Evolutionary conservation across 2,888 invertebrate species (phyloP), one percentile per base, ranked within the genome.

Genomic region (Parelbella ahira): DNA sequence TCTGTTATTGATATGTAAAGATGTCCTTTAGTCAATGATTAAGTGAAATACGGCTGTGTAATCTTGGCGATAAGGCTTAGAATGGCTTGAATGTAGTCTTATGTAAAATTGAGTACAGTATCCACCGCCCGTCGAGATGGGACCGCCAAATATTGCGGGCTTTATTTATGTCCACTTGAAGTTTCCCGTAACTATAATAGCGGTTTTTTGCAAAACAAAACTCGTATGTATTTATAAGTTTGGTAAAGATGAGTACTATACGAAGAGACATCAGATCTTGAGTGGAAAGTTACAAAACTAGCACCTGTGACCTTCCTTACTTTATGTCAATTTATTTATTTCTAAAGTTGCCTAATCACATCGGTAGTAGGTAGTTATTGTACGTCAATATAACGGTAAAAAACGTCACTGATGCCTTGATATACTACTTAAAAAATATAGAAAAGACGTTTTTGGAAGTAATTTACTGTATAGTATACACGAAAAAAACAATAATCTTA

Each of bases 91-190:
- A 15, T 2, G 13, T 13, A 9, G 24, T 44, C 54, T 63, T 63
- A 68, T 60, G 60, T 69, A 64, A 71, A 74, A 71, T 69, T 65
- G 60, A 63, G 64, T 61, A 59, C 59, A 56, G 53, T 45, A 47
- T 65, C 58, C 68, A 62, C 70, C 76, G 68, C 73, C 73, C 72
- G 80, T 69, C 56, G 74, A 70, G 81, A 73, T 73, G 74, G 72
- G 72, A 76, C 78, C 74, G 68, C 76, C 76, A 70, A 81, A 84
- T 83, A 81, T 81, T 80, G 79, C 73, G 76, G 68, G 75, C 79
- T 75, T 84, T 87, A 84, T 86, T 86, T 86, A 86, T 81, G 82
- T 80, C 80, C 83, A 80, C 82, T 84, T 79, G 73, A 82, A 84
- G 79, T 81, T 84, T 69, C 70, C 65, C 64, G 71, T 70, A 56